Conservation (phyloP, 2,113 vertebrate species). For the Sinocyclocheilus anshuiensis region DNA sequence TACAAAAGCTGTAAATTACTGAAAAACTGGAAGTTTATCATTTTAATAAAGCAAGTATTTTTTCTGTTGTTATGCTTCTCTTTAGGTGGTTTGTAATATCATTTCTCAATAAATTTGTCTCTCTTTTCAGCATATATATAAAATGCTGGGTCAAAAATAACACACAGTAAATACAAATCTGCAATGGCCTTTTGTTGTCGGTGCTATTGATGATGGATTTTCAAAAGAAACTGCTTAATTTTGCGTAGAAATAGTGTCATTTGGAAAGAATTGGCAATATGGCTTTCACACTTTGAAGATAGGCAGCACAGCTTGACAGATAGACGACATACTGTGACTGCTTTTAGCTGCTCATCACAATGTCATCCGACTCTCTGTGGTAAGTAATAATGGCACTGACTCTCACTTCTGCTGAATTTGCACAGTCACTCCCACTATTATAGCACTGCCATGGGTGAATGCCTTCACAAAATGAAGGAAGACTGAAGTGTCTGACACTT, state of each 20-base stretch:
- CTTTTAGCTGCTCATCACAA: constrained; percentile 44
- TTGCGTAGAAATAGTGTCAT: not conserved
- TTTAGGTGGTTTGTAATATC: not conserved
- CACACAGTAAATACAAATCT: not conserved
- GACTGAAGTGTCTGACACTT: constrained; percentile 15
- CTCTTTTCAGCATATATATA: not conserved
- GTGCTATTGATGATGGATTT: constrained; percentile 8
- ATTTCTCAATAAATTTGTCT: constrained; percentile 17
- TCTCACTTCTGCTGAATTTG: constrained; percentile 25
- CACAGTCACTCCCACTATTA: constrained; percentile 33
- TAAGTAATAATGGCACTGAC: constrained; percentile 32
- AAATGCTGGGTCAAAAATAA: not conserved
- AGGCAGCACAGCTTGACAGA: constrained; percentile 13
- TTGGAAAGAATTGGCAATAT: constrained; percentile 1
- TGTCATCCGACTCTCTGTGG: constrained; percentile 35
- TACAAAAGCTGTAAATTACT: not conserved
- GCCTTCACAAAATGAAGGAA: constrained; percentile 14
- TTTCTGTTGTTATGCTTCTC: not conserved
- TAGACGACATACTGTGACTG: constrained; percentile 18
- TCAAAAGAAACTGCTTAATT: not conserved
- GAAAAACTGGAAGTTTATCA: not conserved
- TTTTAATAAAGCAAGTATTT: not conserved
- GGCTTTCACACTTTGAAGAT: constrained; percentile 5
- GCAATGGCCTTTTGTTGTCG: not conserved
- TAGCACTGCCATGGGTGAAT: constrained; percentile 40